Conservation (phyloP, 2,797 vertebrate species). For the Scolopax bukidnonensis region DNA sequence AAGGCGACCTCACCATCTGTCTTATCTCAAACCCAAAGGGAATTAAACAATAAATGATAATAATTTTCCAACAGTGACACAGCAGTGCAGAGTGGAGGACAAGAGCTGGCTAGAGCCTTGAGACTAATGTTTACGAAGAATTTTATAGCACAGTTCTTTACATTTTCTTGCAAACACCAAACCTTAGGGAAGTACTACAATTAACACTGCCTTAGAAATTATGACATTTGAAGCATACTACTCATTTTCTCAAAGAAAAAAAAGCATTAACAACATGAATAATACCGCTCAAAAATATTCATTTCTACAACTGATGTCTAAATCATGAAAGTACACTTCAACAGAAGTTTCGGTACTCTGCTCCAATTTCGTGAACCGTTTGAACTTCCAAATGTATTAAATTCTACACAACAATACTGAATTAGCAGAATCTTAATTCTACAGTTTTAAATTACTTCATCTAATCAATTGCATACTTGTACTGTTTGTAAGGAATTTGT, state of each 20-base stretch:
- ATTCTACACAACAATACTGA: accelerated
- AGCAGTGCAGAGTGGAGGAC: background rate
- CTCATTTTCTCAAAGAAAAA: background rate
- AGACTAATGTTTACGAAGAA: background rate
- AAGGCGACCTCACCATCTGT: conserved; percentile 49
- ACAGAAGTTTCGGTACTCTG: background rate
- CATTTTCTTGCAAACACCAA: conserved; percentile 12
- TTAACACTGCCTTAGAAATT: background rate
- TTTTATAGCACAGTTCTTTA: background rate
- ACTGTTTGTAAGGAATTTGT: background rate
- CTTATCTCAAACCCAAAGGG: conserved; percentile 33
- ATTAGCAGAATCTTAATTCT: background rate
- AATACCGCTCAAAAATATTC: background rate
- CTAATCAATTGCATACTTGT: background rate
- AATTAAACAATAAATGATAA: conserved; percentile 55
- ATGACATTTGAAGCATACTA: background rate
- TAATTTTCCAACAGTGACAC: conserved; percentile 35
- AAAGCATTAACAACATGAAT: background rate
- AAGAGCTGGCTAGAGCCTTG: background rate
- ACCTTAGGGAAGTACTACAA: background rate
- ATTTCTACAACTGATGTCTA: background rate
- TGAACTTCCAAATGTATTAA: background rate
- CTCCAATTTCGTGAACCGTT: background rate
- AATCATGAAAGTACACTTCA: background rate
- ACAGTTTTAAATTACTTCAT: background rate